Evolutionary conservation across 2,113 vertebrate species (phyloP).

Genomic region (Brachypteracias leptosomus): DNA sequence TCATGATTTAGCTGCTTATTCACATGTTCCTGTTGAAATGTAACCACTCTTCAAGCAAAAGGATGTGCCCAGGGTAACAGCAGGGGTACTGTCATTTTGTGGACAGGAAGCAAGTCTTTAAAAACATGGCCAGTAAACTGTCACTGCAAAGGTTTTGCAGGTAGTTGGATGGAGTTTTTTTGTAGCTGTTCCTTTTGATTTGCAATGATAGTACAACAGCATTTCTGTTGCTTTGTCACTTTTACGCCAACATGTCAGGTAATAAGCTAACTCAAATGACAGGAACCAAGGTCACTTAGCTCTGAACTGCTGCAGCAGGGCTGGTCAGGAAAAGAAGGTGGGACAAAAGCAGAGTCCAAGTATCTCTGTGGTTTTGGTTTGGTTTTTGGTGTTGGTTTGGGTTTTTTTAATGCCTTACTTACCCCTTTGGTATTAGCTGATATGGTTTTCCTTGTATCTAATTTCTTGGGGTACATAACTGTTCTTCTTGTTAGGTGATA

Average conservation of each 20-base stretch:
- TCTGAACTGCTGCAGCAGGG: background rate
- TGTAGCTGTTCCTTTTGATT: background rate
- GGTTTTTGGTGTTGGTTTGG: background rate
- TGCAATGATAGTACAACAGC: background rate
- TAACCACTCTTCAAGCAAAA: background rate
- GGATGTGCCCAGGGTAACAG: background rate
- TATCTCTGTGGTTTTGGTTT: background rate
- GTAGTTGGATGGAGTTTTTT: background rate
- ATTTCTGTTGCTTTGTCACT: background rate
- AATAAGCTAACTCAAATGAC: background rate
- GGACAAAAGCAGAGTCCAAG: background rate
- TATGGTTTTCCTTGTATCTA: background rate
- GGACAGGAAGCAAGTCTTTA: background rate
- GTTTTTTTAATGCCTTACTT: background rate
- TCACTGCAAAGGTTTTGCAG: background rate
- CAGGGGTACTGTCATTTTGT: background rate
- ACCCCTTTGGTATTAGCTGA: background rate
- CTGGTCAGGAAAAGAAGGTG: background rate
- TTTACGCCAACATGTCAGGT: background rate
- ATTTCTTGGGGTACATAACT: background rate
- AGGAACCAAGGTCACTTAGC: background rate
- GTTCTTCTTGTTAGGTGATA: background rate
- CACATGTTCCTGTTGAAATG: background rate
- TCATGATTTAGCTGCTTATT: background rate
- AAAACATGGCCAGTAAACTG: background rate